A percentile compares a stretch with the other conserved stretches of the same genome.
phyloP scores from a whole-genome alignment of 2,797 vertebrate genomes.

The Gephyroberyx darwinii region DNA sequence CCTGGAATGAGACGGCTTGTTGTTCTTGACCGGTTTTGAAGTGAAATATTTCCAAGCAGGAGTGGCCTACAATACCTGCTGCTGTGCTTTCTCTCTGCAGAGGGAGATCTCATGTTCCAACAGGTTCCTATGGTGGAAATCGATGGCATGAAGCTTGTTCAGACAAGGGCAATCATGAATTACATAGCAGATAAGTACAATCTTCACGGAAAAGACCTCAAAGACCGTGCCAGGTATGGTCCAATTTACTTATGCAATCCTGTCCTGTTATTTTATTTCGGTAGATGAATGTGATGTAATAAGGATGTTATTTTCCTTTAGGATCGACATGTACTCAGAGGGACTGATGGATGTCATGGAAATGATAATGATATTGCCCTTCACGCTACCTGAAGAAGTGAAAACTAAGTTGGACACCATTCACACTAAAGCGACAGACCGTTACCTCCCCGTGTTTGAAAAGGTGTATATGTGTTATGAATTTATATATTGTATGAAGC shows the following conservation, averaged over 20 bases:
- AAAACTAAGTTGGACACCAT: conserved; percentile 77
- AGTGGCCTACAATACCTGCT: background rate
- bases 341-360: conserved; percentile 85
- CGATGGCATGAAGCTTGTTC: conserved; percentile 82
- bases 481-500: too few relatives aligned
- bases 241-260: background rate
- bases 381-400: conserved; percentile 67
- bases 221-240: conserved; percentile 83
- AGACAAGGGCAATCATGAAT: conserved; percentile 84
- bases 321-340: conserved; percentile 92
- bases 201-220: conserved; percentile 77
- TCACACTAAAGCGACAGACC: conserved; percentile 78
- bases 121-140: conserved; percentile 83
- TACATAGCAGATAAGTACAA: conserved; percentile 84
- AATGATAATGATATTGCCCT: conserved; percentile 77
- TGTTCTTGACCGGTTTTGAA: background rate
- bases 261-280: background rate
- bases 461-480: conserved; percentile 76
- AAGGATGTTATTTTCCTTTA: conserved; percentile 47
- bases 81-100: conserved; percentile 65
- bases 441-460: conserved; percentile 88
- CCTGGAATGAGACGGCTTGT: background rate
- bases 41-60: background rate
- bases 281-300: background rate
- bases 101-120: conserved; percentile 82